Base-by-base conservation (phyloP, 2,113 vertebrate genomes). In the Zosterops borbonicus region DNA sequence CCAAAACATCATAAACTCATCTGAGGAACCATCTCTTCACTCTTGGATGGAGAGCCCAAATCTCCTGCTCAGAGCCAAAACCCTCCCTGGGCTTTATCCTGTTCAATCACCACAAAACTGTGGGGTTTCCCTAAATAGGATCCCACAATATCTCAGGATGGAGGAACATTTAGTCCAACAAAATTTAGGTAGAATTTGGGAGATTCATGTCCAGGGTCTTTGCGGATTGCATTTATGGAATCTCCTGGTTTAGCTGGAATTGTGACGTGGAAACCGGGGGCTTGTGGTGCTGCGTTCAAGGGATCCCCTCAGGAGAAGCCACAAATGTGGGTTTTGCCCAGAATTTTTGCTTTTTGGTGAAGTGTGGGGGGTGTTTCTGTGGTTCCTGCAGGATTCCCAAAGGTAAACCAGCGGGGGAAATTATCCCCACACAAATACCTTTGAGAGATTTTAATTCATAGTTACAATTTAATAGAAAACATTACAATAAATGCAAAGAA, bases 211-310 rank as follows among this genome's bases (percentile, higher is more conserved):
- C 70, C 9, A 31, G 29, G n/a, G 28, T 17, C 2, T 1, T 25
- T 19, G 16, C 2, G 2, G 56, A 13, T 18, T 21, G 12, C 12
- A 1, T 18, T 25, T 11, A 1, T 5, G 39, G 39, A 27, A 20
- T 27, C 22, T 75, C 16, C 19, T 15, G 24, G 65, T n/a, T 47
- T 28, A 11, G 56, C 7, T 16, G 50, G 16, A n/a, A 14, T 5
- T 31, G 31, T 6, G 24, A 9, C 3, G 0, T 3, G 22, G 59
- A 24, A 20, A 2, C 0, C 2, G 6, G 6, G 12, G 13, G 6
- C 11, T 70, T 29, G 31, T 18, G 15, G 35, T 4, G 50, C 19
- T 11, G 1, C 1, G 18, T 5, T 24, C 58, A 9, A 17, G 6
- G 46, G 31, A 29, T 49, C 21, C 7, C 31, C 64, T 55, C 2